Base-by-base conservation (phyloP, 2,797 vertebrate species). In the Silurus lanzhouensis region DNA sequence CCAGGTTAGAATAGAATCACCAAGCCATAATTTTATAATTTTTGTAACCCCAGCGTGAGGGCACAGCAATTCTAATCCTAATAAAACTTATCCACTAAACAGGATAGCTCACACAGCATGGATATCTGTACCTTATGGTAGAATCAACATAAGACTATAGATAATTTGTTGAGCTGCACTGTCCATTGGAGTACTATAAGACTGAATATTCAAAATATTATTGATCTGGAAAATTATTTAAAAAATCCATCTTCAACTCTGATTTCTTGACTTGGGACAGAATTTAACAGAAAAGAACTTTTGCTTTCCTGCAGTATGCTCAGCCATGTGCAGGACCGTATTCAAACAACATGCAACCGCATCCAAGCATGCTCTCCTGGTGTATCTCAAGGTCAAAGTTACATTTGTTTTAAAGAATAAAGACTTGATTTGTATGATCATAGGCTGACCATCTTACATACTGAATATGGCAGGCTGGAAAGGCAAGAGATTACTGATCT, bases 331-430 rank as follows among this genome's bases (percentile, higher is more conserved):
- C 83, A 67, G 83, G 64, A 85, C 81, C 78, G 46, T 85, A 82
- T 86, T 76, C 80, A 87, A 87, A 78, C 79, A 84, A 81, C 90
- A 92, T 92, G 91, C 91, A 91, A 85, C 86, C 27, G 64, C 92
- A 90, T 91, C 88, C 89, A 90, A 89, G 86, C 95, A 95, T 95
- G 94, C 94, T 92, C 85, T 88, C 83, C 83, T 84, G 80, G 81
- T 68, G 87, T 63, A 89, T 84, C 83, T 86, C 85, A 88, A 85
- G 86, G 80, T 88, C 87, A 88, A 89, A 90, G 90, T 84, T 91
- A 77, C 76, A 48, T 82, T 86, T 90, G 87, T 82, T 84, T 83
- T 52, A 88, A 85, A 85, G 80, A 87, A 83, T 85, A 77, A 88
- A 85, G 85, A 75, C 84, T 89, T 88, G 81, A 88, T 85, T 87